These are phyloP conservation scores for Sinodicranocentrus sp. DNA, from an alignment of 2,888 invertebrate genomes.

Conservation along the genomic window DNA sequence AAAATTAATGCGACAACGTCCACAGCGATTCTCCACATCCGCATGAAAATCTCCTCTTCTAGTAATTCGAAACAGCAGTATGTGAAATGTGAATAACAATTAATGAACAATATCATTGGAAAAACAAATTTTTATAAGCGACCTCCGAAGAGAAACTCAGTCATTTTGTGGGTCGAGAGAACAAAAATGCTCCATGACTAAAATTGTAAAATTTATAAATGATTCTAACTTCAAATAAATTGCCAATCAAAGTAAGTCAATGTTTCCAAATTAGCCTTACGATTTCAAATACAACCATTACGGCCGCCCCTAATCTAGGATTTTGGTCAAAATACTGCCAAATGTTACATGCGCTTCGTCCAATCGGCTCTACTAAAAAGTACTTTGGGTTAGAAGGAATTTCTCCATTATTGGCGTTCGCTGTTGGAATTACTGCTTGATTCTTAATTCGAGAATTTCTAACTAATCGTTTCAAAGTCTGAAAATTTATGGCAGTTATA, in stretches of 20 bases:
- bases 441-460: constrained; percentile 46
- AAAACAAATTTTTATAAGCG: constrained; percentile 63
- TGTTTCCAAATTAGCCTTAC: constrained; percentile 30
- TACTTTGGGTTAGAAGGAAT: constrained; percentile 30
- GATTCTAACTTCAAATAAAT: neutral
- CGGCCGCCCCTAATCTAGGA: constrained; percentile 61
- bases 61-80: constrained; percentile 1
- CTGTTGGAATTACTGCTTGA: neutral
- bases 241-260: neutral
- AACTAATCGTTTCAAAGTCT: constrained; percentile 54
- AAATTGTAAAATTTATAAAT: neutral
- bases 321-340: constrained; percentile 57
- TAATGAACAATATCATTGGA: too few relatives aligned
- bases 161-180: constrained; percentile 57
- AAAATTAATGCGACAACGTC: constrained; percentile 50
- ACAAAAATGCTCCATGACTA: constrained; percentile 66
- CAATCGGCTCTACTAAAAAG: constrained; percentile 62
- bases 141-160: constrained; percentile 66
- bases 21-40: constrained; percentile 66
- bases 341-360: constrained; percentile 39
- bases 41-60: constrained; percentile 69
- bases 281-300: constrained; percentile 64
- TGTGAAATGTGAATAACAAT: too few relatives aligned
- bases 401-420: constrained; percentile 3
- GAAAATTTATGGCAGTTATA: constrained; percentile 57